Conservation (phyloP, 1,140 invertebrate species). For the Ladona fulva region DNA sequence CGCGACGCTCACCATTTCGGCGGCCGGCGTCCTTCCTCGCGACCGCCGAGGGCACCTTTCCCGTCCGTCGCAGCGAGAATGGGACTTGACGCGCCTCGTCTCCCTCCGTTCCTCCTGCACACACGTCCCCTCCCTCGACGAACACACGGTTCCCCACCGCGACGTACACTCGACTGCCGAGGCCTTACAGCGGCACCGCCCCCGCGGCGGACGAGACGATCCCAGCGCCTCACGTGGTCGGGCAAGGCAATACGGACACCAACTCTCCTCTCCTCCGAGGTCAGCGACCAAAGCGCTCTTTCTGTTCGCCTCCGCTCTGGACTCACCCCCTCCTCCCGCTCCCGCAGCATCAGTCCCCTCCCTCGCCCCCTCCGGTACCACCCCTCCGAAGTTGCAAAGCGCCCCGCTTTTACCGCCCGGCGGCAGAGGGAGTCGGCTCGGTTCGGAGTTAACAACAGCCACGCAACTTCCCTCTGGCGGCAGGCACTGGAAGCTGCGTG, state of each 20-base stretch:
- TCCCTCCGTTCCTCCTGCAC: neutral
- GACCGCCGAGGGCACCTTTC: neutral
- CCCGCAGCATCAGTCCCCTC: neutral
- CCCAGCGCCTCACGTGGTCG: constrained; percentile 20
- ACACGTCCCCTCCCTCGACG: constrained; percentile 10
- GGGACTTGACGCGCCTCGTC: neutral
- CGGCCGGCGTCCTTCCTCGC: neutral
- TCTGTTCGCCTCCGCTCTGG: neutral
- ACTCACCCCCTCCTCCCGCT: neutral
- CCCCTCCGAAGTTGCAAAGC: neutral
- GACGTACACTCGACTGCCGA: constrained; percentile 11
- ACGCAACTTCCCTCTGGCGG: neutral
- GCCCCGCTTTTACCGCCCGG: neutral
- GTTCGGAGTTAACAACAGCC: neutral
- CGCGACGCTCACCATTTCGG: constrained; percentile 14
- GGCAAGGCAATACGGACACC: constrained; percentile 4
- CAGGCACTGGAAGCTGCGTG: neutral
- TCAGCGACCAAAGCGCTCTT: constrained; percentile 19
- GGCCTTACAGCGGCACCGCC: neutral
- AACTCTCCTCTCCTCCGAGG: constrained; percentile 16
- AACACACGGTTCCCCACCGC: neutral
- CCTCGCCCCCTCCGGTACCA: neutral
- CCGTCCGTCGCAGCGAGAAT: neutral
- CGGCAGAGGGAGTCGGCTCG: neutral
- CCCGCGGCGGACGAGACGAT: constrained; percentile 13